Conservation (phyloP, 2,888 invertebrate species). For the Callimorpha dominula region DNA sequence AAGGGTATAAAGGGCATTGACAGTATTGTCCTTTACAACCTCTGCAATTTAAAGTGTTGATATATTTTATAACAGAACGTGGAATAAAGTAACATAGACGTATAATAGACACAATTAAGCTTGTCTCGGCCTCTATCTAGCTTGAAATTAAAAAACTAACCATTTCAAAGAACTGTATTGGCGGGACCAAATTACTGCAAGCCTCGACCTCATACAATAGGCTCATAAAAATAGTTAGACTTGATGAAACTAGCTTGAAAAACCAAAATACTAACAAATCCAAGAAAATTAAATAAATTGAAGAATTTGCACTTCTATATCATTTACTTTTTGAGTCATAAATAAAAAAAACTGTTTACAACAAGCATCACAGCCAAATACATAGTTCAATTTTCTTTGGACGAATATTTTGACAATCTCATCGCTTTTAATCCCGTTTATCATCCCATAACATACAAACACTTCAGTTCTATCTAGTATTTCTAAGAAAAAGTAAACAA, state of each 20-base stretch:
- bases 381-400: conserved; percentile 13
- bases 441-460: conserved; percentile 7
- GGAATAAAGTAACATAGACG: neutral
- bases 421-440: conserved; percentile 8
- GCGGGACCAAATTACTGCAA: neutral
- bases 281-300: neutral
- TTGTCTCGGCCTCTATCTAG: neutral
- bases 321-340: neutral
- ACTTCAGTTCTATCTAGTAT: conserved; percentile 3
- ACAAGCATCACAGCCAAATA: neutral
- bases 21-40: neutral
- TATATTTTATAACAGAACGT: neutral
- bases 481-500: conserved; percentile 11
- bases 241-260: neutral
- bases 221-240: neutral
- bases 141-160: neutral
- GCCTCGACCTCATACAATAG: neutral
- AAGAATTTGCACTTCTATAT: neutral
- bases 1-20: neutral
- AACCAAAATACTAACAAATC: neutral
- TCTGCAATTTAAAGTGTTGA: neutral
- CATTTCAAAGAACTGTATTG: neutral
- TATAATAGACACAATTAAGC: neutral
- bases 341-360: conserved; percentile 11
- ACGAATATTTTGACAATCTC: conserved; percentile 1